A percentile compares a stretch with the other conserved stretches of the same genome.
Conservation (phyloP, 2,888 invertebrate species). For the Adela reaumurella region DNA sequence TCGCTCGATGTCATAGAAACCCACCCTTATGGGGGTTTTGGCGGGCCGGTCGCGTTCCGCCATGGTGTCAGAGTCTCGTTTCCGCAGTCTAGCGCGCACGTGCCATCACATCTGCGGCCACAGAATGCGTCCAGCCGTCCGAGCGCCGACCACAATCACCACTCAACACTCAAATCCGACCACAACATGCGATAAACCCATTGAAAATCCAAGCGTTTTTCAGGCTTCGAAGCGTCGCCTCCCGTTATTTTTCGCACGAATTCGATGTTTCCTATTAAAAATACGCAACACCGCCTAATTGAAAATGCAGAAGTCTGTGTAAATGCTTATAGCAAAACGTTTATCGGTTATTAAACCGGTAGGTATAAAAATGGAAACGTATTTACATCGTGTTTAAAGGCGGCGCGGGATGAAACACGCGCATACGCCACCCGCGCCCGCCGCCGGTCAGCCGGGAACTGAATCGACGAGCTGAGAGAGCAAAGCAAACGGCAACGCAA, state of each 20-base stretch:
- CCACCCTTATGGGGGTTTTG: slow-evolving; percentile 80
- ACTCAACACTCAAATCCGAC: too few relatives aligned
- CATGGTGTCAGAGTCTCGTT: too few relatives aligned
- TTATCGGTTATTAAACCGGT: background rate
- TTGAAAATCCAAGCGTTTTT: background rate
- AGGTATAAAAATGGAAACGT: background rate
- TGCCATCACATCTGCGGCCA: too few relatives aligned
- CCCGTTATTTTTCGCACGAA: background rate
- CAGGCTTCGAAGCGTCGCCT: background rate
- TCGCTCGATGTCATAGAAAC: slow-evolving; percentile 96
- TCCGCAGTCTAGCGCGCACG: too few relatives aligned
- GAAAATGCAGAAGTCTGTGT: background rate
- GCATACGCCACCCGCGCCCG: slow-evolving; percentile 28
- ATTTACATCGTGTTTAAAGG: slow-evolving; percentile 24
- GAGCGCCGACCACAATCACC: too few relatives aligned
- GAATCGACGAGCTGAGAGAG: slow-evolving; percentile 15
- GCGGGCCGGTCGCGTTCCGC: slow-evolving; percentile 55
- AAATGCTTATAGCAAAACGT: background rate
- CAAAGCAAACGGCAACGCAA: too few relatives aligned
- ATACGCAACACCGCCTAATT: background rate
- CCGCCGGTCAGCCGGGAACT: slow-evolving; percentile 55
- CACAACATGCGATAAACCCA: too few relatives aligned
- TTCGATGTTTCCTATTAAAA: background rate
- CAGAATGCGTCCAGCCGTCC: too few relatives aligned
- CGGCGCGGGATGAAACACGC: slow-evolving; percentile 27